Conservation (phyloP, 2,888 invertebrate species). For the Pseudococcus longispinus region DNA sequence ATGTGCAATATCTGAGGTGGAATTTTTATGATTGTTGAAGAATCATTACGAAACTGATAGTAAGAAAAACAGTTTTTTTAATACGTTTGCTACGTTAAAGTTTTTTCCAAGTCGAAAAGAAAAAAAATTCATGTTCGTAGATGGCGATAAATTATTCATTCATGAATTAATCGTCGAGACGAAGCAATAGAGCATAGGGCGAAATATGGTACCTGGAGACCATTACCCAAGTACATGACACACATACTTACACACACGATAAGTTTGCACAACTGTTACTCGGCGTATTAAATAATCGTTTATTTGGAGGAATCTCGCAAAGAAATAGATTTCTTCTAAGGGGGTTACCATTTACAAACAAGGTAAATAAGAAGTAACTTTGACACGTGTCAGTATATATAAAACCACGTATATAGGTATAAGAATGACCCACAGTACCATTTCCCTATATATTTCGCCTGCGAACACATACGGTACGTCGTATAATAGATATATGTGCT, state of each 20-base stretch:
- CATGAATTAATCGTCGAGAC: background rate
- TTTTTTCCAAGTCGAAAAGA: too few species aligned
- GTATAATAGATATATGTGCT: background rate
- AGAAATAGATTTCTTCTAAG: background rate
- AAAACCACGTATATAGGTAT: background rate
- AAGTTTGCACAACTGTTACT: conserved; percentile 31
- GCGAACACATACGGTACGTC: background rate
- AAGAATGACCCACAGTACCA: conserved; percentile 9
- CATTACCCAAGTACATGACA: background rate
- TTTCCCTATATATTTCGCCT: background rate
- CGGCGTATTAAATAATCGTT: background rate
- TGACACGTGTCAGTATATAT: conserved; percentile 14
- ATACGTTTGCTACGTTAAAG: too few species aligned
- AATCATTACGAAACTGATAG: too few species aligned
- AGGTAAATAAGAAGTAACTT: conserved; percentile 30
- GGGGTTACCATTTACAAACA: background rate
- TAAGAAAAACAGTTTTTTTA: too few species aligned
- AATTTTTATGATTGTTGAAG: too few species aligned
- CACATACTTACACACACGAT: background rate
- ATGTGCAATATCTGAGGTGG: too few species aligned
- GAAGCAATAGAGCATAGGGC: background rate
- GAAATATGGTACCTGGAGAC: background rate
- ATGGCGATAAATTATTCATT: background rate
- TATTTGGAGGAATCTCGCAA: background rate
- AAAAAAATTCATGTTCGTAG: too few species aligned